Evolutionary conservation across 2,888 invertebrate genomes (phyloP).

Genomic region (Bedellia somnulentella): DNA sequence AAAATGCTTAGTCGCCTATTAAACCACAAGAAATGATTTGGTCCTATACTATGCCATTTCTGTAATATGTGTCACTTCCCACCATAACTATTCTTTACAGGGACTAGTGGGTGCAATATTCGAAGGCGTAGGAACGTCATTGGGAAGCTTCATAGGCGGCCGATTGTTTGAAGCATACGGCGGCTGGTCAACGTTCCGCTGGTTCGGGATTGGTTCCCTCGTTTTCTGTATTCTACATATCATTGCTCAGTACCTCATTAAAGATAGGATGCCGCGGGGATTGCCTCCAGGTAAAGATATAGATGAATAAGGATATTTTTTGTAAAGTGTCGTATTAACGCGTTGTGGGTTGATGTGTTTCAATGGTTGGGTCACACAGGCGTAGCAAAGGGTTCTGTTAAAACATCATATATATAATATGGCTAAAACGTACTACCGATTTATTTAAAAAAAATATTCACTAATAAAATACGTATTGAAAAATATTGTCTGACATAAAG

Average conservation of each 20-base stretch:
- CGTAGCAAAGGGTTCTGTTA: too few species aligned
- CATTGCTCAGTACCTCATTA: slow-evolving; percentile 39
- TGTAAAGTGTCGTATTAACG: too few species aligned
- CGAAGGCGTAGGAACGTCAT: slow-evolving; percentile 82
- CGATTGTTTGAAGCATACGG: slow-evolving; percentile 65
- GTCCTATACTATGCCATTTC: slow-evolving; percentile 1
- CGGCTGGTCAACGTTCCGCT: slow-evolving; percentile 69
- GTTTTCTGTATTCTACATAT: slow-evolving; percentile 62
- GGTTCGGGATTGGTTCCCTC: slow-evolving; percentile 71
- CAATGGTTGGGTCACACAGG: too few species aligned
- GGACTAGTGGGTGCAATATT: slow-evolving; percentile 85
- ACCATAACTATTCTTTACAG: slow-evolving; percentile 32
- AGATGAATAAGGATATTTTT: not conserved
- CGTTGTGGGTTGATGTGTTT: too few species aligned
- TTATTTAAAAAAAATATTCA: too few species aligned
- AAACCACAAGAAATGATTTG: too few species aligned
- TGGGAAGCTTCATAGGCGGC: slow-evolving; percentile 81
- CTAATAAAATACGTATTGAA: too few species aligned
- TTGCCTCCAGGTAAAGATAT: slow-evolving; percentile 1
- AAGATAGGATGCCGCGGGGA: slow-evolving; percentile 14
- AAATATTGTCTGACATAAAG: too few species aligned
- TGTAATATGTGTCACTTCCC: not conserved
- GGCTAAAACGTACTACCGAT: too few species aligned
- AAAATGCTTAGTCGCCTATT: too few species aligned
- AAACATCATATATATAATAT: too few species aligned